Evolutionary conservation across 2,888 invertebrate genomes (phyloP).

Genomic region (Latrodectus hesperus): DNA sequence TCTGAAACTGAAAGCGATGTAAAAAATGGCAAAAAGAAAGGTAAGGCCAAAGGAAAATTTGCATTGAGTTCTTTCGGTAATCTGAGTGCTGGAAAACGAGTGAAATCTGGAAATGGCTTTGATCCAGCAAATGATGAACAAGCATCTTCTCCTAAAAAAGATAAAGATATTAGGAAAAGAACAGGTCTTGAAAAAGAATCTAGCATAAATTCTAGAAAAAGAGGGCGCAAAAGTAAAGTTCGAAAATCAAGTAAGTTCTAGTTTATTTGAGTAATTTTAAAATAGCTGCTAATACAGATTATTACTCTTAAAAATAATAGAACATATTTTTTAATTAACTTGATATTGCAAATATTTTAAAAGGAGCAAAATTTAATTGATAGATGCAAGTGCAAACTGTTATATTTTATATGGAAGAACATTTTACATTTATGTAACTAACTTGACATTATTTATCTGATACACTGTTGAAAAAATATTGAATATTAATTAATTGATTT

Average conservation of each 20-base stretch:
- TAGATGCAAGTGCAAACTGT: too few species aligned
- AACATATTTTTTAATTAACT: too few species aligned
- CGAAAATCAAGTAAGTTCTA: conserved; percentile 59
- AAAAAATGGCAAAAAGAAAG: conserved; percentile 56
- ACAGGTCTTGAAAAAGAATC: conserved; percentile 32
- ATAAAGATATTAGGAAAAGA: conserved; percentile 52
- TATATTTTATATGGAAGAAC: too few species aligned
- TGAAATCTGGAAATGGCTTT: conserved; percentile 41
- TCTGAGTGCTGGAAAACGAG: conserved; percentile 30
- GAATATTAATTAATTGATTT: too few species aligned
- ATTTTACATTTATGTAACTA: too few species aligned
- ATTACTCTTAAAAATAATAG: too few species aligned
- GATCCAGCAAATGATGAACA: conserved; percentile 43
- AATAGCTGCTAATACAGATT: too few species aligned
- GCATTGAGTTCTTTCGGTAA: neutral
- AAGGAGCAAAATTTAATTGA: too few species aligned
- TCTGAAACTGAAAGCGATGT: conserved; percentile 73
- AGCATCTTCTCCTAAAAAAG: conserved; percentile 48
- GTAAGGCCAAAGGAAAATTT: conserved; percentile 37
- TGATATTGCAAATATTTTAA: too few species aligned
- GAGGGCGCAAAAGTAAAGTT: conserved; percentile 63
- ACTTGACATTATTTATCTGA: too few species aligned
- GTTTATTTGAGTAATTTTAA: neutral
- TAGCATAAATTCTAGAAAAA: conserved; percentile 32
- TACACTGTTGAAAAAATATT: too few species aligned